Percentiles rank a stretch among this genome's conserved stretches.
Evolutionary conservation across 2,888 invertebrate species (phyloP).

Genomic region (Ornithoptera alexandrae): DNA sequence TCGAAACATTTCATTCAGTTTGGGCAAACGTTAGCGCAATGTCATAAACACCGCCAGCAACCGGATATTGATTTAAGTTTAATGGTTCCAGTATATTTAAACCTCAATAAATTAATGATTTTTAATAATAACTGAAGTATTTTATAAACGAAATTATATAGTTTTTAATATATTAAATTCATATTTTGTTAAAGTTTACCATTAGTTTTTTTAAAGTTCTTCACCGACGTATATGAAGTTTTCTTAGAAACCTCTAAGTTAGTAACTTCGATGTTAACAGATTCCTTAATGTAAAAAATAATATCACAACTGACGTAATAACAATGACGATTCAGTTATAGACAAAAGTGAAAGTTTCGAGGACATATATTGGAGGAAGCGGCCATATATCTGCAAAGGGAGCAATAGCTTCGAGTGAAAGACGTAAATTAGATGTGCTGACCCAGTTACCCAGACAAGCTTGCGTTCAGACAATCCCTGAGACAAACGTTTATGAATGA

Average conservation of each 20-base stretch:
- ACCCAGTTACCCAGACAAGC: constrained; percentile 23
- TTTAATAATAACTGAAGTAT: too few species aligned
- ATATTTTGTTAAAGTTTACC: too few species aligned
- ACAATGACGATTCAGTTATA: neutral
- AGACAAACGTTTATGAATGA: constrained; percentile 2
- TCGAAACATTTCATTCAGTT: too few species aligned
- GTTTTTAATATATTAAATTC: too few species aligned
- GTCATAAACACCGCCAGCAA: too few species aligned
- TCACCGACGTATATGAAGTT: too few species aligned
- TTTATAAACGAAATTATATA: too few species aligned
- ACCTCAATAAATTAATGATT: too few species aligned
- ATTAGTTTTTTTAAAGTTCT: too few species aligned
- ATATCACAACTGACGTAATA: neutral
- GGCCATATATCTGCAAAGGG: constrained; percentile 31
- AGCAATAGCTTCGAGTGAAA: constrained; percentile 30
- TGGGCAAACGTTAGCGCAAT: too few species aligned
- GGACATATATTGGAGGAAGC: constrained; percentile 16
- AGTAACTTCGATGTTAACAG: neutral
- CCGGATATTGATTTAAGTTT: too few species aligned
- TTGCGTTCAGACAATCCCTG: constrained; percentile 7
- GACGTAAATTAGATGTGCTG: constrained; percentile 33
- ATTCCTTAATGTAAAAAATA: neutral
- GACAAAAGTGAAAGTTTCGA: constrained; percentile 11
- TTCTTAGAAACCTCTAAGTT: neutral
- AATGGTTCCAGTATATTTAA: too few species aligned